Evolutionary conservation across 2,888 invertebrate genomes (phyloP), one percentile per base, ranked within the genome.

Genomic region (Chymomyza amoena): DNA sequence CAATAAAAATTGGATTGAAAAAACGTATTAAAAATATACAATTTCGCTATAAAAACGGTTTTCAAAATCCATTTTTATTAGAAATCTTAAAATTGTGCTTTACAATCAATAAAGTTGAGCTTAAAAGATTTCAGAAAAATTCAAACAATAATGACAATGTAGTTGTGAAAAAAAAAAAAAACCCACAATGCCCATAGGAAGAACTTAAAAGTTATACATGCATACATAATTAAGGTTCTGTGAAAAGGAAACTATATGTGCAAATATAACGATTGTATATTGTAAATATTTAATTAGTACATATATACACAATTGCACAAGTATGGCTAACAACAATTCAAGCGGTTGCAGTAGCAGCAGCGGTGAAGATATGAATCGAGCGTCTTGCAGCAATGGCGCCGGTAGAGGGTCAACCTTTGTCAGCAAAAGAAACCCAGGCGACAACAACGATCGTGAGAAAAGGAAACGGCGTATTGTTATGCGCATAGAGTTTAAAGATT

Each of bases 401-500:
- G 36, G 20, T 16, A 16, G 36, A 50, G 52, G 16, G 13, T n/a
- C 15, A 9, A 16, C 51, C 52, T n/a, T 9, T 32, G 59, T 52
- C 52, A 25, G 45, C 32, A 60, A 51, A 18, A 62, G 56, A n/a
- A 20, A 16, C 18, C 32, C 25, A 15, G 32, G 18, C 18, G 57
- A 67, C 18, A 45, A 61, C 18, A 39, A 54, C 36, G 59, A 64
- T 39, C 25, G 28, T 10, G 45, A 61, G n/a, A 78, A 77, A 69
- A 86, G 81, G 69, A 91, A 89, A 68, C 89, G 90, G 62, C 91
- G 90, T 66, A 90, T 91, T 73, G 90, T 91, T 2, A 92, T 91
- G 91, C 89, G 90, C 71, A 91, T 91, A 59, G 90, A 92, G 74
- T 89, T 91, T 61, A 90, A 90, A 70, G 91, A 91, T 73, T 82